A percentile compares a stretch with the other conserved stretches of the same genome.
Conservation (phyloP, 2,113 vertebrate species). For the Campylorhamphus procurvoides region DNA sequence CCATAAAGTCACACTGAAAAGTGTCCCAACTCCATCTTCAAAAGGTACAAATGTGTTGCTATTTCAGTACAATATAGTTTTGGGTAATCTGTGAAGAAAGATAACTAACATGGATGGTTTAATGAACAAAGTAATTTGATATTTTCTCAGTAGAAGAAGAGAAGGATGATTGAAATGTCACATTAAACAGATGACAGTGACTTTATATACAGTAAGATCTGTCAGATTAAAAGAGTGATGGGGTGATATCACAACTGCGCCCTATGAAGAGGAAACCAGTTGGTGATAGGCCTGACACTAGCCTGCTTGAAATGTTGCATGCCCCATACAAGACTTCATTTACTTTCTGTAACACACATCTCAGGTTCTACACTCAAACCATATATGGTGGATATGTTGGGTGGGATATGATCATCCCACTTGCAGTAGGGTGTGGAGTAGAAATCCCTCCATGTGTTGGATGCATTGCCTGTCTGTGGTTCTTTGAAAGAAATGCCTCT, state of each 20-base stretch:
- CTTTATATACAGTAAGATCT: background rate
- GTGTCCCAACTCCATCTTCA: background rate
- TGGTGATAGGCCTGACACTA: background rate
- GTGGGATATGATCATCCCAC: background rate
- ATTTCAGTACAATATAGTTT: background rate
- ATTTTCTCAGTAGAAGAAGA: background rate
- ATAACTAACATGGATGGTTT: background rate
- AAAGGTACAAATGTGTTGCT: background rate
- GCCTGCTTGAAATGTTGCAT: background rate
- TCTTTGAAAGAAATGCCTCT: background rate
- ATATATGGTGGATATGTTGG: background rate
- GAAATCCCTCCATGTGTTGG: background rate
- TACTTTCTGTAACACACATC: background rate
- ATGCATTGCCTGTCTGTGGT: background rate
- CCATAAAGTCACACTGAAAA: background rate
- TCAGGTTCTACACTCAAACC: background rate
- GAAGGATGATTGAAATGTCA: background rate
- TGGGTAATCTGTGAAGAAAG: background rate
- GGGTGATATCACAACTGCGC: background rate
- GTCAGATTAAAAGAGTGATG: background rate
- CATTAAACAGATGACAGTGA: background rate
- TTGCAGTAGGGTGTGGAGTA: background rate
- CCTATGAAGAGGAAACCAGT: background rate
- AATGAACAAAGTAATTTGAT: background rate
- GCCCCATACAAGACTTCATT: background rate